Conservation (phyloP, 2,888 invertebrate species). For the Myopa testacea region DNA sequence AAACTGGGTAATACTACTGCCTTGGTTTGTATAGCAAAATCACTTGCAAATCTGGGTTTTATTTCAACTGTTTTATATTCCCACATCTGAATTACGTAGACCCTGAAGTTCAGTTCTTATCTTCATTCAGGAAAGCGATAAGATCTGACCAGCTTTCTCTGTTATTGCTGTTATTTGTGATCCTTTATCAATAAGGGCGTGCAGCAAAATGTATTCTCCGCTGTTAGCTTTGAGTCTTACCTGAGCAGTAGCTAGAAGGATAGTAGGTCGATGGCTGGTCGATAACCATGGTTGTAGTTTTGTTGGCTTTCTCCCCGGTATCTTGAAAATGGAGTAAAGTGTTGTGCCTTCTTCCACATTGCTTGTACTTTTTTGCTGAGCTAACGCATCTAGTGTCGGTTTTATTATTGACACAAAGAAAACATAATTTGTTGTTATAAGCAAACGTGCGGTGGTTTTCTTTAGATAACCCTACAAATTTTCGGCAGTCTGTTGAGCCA, state of each 20-base stretch:
- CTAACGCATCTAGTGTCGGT: constrained; percentile 1
- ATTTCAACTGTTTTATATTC: constrained; percentile 29
- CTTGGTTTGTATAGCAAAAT: constrained; percentile 3
- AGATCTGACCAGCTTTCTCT: constrained; percentile 34
- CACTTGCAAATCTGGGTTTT: constrained; percentile 32
- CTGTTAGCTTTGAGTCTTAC: constrained; percentile 3
- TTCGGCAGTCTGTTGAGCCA: not conserved
- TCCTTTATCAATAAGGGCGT: constrained; percentile 29
- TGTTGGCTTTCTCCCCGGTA: not conserved
- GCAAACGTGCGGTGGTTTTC: constrained; percentile 6
- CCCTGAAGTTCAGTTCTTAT: constrained; percentile 29
- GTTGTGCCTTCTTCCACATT: constrained; percentile 19
- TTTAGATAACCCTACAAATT: not conserved
- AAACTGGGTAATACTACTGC: not conserved
- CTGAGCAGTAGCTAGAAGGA: constrained; percentile 4
- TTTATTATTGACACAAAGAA: constrained; percentile 8
- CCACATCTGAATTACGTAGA: constrained; percentile 27
- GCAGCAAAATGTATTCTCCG: constrained; percentile 24
- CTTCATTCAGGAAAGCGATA: constrained; percentile 26
- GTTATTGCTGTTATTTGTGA: constrained; percentile 36
- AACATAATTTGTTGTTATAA: constrained; percentile 10
- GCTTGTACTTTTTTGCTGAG: not conserved
- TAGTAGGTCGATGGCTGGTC: not conserved
- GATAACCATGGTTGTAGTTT: constrained; percentile 7
- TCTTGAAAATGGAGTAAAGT: constrained; percentile 5